Evolutionary conservation across 2,113 vertebrate species (phyloP).

Genomic region (Pluvialis apricaria): DNA sequence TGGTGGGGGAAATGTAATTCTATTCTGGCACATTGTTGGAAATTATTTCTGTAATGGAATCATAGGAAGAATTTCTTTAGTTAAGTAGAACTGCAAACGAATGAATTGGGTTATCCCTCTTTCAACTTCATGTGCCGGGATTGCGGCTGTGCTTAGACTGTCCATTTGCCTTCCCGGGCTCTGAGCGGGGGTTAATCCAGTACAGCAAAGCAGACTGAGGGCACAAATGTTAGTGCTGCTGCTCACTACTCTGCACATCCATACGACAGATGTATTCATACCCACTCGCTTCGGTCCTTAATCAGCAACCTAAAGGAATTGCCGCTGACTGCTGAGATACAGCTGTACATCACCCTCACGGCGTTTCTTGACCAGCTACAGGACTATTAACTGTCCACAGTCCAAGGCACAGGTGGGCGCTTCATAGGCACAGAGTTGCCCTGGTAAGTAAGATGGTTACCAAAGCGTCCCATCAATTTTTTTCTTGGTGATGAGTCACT

Average conservation of each 20-base stretch:
- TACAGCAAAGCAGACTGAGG: neutral
- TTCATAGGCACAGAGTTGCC: neutral
- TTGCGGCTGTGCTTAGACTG: neutral
- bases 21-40: neutral
- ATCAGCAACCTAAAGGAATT: neutral
- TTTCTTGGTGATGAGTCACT: neutral
- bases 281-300: neutral
- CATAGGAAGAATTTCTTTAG: neutral
- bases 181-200: neutral
- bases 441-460: neutral
- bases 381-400: neutral
- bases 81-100: neutral
- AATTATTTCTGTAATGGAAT: slow-evolving; percentile 14
- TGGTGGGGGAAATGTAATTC: neutral
- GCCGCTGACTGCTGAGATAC: neutral
- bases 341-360: neutral
- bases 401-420: neutral
- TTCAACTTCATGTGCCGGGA: neutral
- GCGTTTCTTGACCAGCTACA: neutral
- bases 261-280: neutral
- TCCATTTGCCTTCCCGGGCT: neutral
- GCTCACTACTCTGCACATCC: neutral
- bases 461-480: neutral
- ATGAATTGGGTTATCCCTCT: neutral
- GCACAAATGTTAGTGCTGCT: neutral